Percentiles rank a stretch among this genome's conserved stretches.
phyloP scores from a whole-genome alignment of 1,140 invertebrate genomes.

The Physella acuta region DNA sequence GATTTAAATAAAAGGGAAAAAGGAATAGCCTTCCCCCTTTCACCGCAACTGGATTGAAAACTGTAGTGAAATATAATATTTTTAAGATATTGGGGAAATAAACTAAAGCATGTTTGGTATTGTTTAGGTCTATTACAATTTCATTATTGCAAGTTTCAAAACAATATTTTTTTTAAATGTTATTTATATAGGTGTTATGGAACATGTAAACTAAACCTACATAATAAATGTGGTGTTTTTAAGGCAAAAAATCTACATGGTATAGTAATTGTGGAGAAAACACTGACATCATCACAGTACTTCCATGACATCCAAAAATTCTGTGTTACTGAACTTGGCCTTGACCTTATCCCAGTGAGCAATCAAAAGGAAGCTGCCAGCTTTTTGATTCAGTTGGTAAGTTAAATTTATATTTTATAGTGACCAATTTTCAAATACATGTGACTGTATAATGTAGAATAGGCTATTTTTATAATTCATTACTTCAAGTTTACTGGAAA shows the following conservation, averaged over 20 bases:
- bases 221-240: not conserved
- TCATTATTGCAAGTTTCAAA: not conserved
- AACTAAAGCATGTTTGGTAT: too few relatives aligned
- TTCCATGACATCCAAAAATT: conserved; percentile 15
- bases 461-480: too few relatives aligned
- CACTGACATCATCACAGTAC: conserved; percentile 2
- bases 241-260: conserved; percentile 13
- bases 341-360: conserved; percentile 2
- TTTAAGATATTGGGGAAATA: too few relatives aligned
- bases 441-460: too few relatives aligned
- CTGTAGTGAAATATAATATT: too few relatives aligned
- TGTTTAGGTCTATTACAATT: too few relatives aligned
- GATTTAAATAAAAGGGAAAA: too few relatives aligned
- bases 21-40: too few relatives aligned
- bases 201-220: not conserved
- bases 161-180: not conserved
- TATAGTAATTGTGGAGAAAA: conserved; percentile 15
- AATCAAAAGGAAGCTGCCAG: conserved; percentile 11
- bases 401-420: too few relatives aligned
- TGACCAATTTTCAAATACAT: too few relatives aligned
- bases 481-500: too few relatives aligned
- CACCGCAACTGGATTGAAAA: too few relatives aligned
- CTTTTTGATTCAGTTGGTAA: conserved; percentile 19
- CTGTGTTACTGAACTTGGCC: conserved; percentile 19
- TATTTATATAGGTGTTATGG: not conserved